Conservation (phyloP, 2,888 invertebrate genomes). For the Zele albiditarsus region DNA sequence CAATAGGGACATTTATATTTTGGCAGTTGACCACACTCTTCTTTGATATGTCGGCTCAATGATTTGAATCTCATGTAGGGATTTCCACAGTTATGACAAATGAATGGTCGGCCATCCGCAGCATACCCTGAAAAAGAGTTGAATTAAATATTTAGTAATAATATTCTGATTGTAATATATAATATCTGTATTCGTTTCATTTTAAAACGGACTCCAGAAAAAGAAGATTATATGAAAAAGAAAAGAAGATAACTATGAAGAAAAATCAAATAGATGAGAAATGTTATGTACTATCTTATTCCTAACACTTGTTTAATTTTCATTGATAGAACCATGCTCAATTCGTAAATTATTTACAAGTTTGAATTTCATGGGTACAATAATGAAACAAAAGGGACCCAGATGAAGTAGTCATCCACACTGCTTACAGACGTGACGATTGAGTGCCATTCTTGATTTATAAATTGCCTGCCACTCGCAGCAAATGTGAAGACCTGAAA, state of each 20-base stretch:
- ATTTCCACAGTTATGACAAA: constrained; percentile 64
- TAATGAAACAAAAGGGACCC: constrained; percentile 63
- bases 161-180: constrained; percentile 14
- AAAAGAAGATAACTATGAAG: background rate
- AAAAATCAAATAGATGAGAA: background rate
- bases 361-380: constrained; percentile 64
- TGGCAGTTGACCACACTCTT: constrained; percentile 68
- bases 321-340: constrained; percentile 19
- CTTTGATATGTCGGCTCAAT: constrained; percentile 63
- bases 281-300: background rate
- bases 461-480: constrained; percentile 76
- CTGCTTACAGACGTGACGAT: constrained; percentile 64
- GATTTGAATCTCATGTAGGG: constrained; percentile 65
- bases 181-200: constrained; percentile 5
- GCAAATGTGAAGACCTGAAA: constrained; percentile 68
- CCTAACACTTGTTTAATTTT: background rate
- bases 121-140: constrained; percentile 61
- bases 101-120: constrained; percentile 50
- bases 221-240: constrained; percentile 22
- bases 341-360: constrained; percentile 55
- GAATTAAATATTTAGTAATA: constrained; percentile 53
- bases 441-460: constrained; percentile 75
- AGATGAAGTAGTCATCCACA: constrained; percentile 66
- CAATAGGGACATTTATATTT: constrained; percentile 69
- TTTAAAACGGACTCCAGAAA: background rate